Percentiles rank a stretch among this genome's conserved stretches.
phyloP scores from a whole-genome alignment of 1,140 invertebrate genomes.

The Anoplolepis gracilipes region DNA sequence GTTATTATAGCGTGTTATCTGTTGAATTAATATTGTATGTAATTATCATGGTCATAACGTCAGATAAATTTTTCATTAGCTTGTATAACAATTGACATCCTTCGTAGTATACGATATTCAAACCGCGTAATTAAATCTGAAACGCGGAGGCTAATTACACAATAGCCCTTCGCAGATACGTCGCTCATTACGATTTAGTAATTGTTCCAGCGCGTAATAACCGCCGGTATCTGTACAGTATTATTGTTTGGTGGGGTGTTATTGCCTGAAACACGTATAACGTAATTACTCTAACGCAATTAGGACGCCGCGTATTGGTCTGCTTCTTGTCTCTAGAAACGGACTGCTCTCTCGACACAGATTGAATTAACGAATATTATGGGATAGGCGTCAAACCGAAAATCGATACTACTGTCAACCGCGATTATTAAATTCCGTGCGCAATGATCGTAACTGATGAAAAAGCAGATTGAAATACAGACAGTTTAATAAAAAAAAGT shows the following conservation, averaged over 20 bases:
- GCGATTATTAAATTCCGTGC: background rate
- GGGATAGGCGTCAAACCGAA: constrained; percentile 31
- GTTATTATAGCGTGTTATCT: background rate
- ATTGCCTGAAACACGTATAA: constrained; percentile 64
- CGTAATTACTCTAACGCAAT: constrained; percentile 76
- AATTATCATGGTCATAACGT: constrained; percentile 18
- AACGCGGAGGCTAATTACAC: constrained; percentile 41
- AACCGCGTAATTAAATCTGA: constrained; percentile 52
- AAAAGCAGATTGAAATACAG: constrained; percentile 2
- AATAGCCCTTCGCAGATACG: constrained; percentile 55
- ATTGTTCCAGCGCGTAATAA: constrained; percentile 56
- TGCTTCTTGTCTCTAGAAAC: constrained; percentile 75
- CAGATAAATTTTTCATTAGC: constrained; percentile 18
- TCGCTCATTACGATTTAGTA: constrained; percentile 61
- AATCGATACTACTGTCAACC: constrained; percentile 7
- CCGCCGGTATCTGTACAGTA: constrained; percentile 50
- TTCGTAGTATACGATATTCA: constrained; percentile 20
- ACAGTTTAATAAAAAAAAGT: background rate
- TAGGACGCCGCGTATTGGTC: constrained; percentile 66
- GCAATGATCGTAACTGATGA: background rate
- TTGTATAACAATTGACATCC: constrained; percentile 28
- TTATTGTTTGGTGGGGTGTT: constrained; percentile 67
- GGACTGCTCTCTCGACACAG: constrained; percentile 53
- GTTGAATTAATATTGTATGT: constrained; percentile 11
- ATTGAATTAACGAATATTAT: constrained; percentile 63